Conservation (phyloP, 2,888 invertebrate species). For the Monochamus alternatus region DNA sequence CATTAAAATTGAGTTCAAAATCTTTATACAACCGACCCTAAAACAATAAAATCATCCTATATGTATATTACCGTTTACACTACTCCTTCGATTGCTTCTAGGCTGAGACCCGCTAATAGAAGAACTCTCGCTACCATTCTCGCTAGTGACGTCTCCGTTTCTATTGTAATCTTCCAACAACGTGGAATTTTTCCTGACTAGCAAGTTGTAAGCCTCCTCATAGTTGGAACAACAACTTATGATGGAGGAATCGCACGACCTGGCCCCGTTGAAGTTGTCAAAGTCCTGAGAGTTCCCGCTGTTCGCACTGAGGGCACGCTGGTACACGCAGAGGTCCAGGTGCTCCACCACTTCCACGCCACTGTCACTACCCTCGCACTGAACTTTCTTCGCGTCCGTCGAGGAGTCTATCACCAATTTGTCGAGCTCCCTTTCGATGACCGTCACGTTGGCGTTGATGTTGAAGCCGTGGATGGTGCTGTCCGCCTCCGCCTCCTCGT, state of each 20-base stretch:
- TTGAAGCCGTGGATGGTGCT: slow-evolving; percentile 66
- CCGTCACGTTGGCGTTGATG: slow-evolving; percentile 61
- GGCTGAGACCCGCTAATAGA: slow-evolving; percentile 75
- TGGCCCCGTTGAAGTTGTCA: slow-evolving; percentile 75
- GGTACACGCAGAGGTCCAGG: slow-evolving; percentile 69
- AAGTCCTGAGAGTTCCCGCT: slow-evolving; percentile 78
- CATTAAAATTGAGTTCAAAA: no score
- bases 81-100: slow-evolving; percentile 68
- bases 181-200: slow-evolving; percentile 69
- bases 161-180: slow-evolving; percentile 67
- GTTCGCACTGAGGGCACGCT: slow-evolving; percentile 74
- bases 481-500: slow-evolving; percentile 60
- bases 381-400: slow-evolving; percentile 49
- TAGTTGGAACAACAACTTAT: slow-evolving; percentile 86
- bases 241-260: slow-evolving; percentile 85
- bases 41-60: background rate
- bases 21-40: no score
- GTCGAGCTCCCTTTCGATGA: slow-evolving; percentile 59
- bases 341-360: slow-evolving; percentile 80
- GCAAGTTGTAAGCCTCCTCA: slow-evolving; percentile 74
- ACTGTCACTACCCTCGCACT: slow-evolving; percentile 84
- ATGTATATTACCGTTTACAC: slow-evolving; percentile 31
- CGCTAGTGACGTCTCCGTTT: slow-evolving; percentile 75
- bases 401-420: slow-evolving; percentile 32
- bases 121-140: slow-evolving; percentile 86